These are phyloP conservation scores for Papilio elwesi DNA, from an alignment of 2,888 invertebrate genomes.

Conservation along the genomic window DNA sequence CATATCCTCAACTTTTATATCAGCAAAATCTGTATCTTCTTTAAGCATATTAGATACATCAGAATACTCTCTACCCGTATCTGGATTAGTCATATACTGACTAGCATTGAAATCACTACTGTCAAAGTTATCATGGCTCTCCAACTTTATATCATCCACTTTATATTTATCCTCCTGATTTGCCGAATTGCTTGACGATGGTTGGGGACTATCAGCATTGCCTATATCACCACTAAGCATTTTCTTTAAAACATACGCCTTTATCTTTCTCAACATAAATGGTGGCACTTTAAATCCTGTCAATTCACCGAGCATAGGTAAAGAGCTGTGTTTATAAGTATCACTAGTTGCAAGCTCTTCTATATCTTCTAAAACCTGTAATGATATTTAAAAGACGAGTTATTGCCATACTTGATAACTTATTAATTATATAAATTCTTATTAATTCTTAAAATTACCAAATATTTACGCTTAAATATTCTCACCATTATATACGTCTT, in stretches of 20 bases:
- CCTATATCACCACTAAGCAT: conserved; percentile 64
- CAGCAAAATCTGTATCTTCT: conserved; percentile 74
- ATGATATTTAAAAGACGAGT: conserved; percentile 18
- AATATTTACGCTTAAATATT: too few species aligned
- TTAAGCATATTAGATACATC: conserved; percentile 69
- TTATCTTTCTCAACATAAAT: conserved; percentile 90
- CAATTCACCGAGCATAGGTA: conserved; percentile 87
- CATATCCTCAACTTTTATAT: conserved; percentile 79
- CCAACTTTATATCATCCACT: conserved; percentile 73
- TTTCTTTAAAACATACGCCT: conserved; percentile 83
- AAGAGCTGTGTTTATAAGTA: conserved; percentile 87
- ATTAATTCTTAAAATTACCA: too few species aligned
- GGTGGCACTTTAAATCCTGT: conserved; percentile 90
- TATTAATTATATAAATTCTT: too few species aligned
- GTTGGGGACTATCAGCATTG: conserved; percentile 71
- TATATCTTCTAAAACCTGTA: conserved; percentile 88
- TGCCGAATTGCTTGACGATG: conserved; percentile 60
- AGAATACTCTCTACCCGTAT: conserved; percentile 69
- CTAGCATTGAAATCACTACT: conserved; percentile 71
- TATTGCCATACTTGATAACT: too few species aligned
- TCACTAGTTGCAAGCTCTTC: conserved; percentile 89
- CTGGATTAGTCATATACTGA: conserved; percentile 68
- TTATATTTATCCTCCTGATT: conserved; percentile 68
- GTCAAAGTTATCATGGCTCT: conserved; percentile 70
- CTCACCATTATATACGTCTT: conserved; percentile 89